These are phyloP conservation scores for Lophura nycthemera DNA, from an alignment of 2,113 vertebrate genomes.

Conservation along the genomic window DNA sequence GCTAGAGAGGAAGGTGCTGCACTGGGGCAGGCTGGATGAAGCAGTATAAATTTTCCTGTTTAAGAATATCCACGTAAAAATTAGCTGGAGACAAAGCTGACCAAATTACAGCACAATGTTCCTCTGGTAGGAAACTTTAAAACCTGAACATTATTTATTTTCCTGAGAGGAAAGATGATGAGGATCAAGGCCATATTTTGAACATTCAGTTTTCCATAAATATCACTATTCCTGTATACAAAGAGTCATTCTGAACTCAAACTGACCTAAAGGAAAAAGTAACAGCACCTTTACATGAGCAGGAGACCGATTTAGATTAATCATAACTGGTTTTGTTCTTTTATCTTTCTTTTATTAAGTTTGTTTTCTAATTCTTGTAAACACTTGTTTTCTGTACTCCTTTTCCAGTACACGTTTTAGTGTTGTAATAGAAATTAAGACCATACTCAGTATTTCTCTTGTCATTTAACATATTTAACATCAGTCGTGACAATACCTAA, in stretches of 20 bases:
- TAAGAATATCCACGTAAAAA: neutral
- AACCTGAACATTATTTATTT: neutral
- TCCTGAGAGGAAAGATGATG: neutral
- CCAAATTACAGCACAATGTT: neutral
- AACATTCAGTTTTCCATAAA: neutral
- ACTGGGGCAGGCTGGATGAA: neutral
- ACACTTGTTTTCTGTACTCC: neutral
- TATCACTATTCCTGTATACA: accelerated
- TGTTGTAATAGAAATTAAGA: neutral
- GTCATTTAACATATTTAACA: neutral
- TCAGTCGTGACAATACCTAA: neutral
- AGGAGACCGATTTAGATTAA: neutral
- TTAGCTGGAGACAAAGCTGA: neutral
- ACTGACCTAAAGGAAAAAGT: neutral
- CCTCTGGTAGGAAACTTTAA: neutral
- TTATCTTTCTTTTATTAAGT: neutral
- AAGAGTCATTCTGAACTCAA: neutral
- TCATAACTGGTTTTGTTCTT: neutral
- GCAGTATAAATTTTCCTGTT: neutral
- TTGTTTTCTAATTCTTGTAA: neutral
- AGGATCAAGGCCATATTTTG: neutral
- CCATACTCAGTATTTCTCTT: neutral
- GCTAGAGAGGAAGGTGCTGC: neutral
- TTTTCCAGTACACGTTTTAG: neutral
- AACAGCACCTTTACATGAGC: neutral